These are phyloP conservation scores for Brachyptera risi DNA, from an alignment of 2,888 invertebrate species.

Conservation along the genomic window DNA sequence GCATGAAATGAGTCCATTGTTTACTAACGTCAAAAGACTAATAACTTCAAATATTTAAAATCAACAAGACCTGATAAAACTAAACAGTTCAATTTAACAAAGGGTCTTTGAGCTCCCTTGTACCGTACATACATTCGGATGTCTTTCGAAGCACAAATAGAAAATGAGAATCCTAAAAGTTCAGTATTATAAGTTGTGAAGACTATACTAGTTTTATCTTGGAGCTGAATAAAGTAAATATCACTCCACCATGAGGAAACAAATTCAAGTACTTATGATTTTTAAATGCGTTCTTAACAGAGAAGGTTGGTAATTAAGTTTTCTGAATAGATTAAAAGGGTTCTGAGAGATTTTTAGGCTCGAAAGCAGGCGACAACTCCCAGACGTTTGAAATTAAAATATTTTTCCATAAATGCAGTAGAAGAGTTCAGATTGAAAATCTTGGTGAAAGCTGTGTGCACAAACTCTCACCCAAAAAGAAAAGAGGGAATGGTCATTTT, in stretches of 20 bases:
- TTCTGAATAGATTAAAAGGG: constrained; percentile 30
- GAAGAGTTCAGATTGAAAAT: constrained; percentile 6
- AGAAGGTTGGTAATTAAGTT: constrained; percentile 31
- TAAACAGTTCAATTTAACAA: background rate
- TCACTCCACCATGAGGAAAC: constrained; percentile 15
- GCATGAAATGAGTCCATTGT: background rate
- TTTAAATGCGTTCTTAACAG: constrained; percentile 23
- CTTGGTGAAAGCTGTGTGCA: constrained; percentile 7
- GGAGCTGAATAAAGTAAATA: constrained; percentile 15
- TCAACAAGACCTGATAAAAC: background rate
- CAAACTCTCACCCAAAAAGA: background rate
- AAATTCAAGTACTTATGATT: constrained; percentile 25
- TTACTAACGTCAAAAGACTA: background rate
- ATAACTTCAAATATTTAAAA: background rate
- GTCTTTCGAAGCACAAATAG: no score
- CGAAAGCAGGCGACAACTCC: constrained; percentile 19
- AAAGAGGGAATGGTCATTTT: constrained; percentile 3
- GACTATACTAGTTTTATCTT: background rate
- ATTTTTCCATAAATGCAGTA: constrained; percentile 22
- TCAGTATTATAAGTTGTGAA: no score
- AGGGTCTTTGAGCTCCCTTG: background rate
- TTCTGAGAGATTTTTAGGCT: constrained; percentile 22
- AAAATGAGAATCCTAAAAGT: no score
- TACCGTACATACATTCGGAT: no score
- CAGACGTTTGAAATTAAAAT: constrained; percentile 28